phyloP scores from a whole-genome alignment of 2,797 vertebrate genomes.

The Chiloscyllium punctatum region DNA sequence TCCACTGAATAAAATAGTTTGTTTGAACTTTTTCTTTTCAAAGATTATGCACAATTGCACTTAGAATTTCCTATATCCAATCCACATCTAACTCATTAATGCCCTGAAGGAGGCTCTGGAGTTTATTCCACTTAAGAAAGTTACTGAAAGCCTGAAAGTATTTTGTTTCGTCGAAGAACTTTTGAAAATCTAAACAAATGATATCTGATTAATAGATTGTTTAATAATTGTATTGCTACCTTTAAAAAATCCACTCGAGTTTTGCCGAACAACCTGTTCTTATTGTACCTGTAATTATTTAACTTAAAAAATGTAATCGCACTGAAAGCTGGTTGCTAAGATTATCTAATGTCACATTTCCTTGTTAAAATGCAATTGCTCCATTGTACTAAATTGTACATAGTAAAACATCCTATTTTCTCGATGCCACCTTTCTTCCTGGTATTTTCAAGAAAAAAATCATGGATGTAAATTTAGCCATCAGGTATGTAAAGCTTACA shows the following conservation, averaged over 20 bases:
- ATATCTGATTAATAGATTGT: not conserved
- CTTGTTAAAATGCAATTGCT: not conserved
- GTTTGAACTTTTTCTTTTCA: not conserved
- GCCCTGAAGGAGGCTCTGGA: not conserved
- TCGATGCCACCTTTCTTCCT: not conserved
- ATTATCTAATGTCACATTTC: not conserved
- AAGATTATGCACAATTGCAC: not conserved
- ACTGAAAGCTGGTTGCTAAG: not conserved
- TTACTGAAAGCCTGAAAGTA: not conserved
- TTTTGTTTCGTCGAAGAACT: not conserved
- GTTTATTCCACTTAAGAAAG: not conserved
- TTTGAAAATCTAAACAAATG: conserved; percentile 9
- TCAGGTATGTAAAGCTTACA: not conserved
- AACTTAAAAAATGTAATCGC: not conserved
- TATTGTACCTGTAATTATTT: not conserved
- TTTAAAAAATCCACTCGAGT: not conserved
- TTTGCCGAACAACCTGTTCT: not conserved
- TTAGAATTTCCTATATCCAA: not conserved
- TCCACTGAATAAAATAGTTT: not conserved
- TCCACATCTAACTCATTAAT: not conserved
- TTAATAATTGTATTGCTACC: not conserved
- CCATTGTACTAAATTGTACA: not conserved
- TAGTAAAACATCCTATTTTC: not conserved
- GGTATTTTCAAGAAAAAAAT: not conserved
- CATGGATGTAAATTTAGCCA: not conserved